Conservation (phyloP, 2,888 invertebrate genomes). For the Mesorhabditis belari region DNA sequence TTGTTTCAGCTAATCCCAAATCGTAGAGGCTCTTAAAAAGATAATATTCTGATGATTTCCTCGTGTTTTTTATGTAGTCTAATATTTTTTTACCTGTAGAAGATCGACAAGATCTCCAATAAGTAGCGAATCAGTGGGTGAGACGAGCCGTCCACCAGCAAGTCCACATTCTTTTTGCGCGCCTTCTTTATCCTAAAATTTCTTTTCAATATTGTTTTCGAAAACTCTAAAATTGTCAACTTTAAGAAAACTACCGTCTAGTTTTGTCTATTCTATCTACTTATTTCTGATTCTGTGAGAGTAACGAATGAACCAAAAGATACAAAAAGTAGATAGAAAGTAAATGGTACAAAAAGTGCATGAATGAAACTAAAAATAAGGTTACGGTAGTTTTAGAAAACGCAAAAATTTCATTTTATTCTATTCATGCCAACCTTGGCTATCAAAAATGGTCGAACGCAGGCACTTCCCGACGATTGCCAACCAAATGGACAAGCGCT, state of each 20-base stretch:
- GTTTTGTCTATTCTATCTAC: slow-evolving; percentile 3
- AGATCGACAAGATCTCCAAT: not conserved
- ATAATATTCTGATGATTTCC: too few species aligned
- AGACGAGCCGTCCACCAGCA: not conserved
- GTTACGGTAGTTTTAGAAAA: too few species aligned
- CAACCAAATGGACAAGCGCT: slow-evolving; percentile 33
- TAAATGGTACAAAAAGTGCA: not conserved
- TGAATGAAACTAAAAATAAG: not conserved
- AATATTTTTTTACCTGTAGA: not conserved
- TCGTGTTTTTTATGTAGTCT: not conserved
- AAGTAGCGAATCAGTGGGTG: not conserved
- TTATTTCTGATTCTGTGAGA: not conserved
- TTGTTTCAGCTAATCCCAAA: slow-evolving; percentile 12
- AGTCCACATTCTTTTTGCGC: not conserved
- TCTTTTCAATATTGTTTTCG: not conserved
- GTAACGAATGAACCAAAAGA: too few species aligned
- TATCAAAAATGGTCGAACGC: slow-evolving; percentile 24
- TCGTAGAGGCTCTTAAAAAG: slow-evolving; percentile 8
- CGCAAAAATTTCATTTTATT: not conserved
- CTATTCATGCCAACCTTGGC: slow-evolving; percentile 9
- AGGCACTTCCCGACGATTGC: slow-evolving; percentile 26
- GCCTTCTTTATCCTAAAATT: not conserved
- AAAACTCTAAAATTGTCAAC: not conserved
- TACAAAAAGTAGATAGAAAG: too few species aligned
- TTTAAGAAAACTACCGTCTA: slow-evolving; percentile 14